These are phyloP conservation scores for Azorinus chamasolen DNA, from an alignment of 2,888 invertebrate genomes.

Conservation along the genomic window DNA sequence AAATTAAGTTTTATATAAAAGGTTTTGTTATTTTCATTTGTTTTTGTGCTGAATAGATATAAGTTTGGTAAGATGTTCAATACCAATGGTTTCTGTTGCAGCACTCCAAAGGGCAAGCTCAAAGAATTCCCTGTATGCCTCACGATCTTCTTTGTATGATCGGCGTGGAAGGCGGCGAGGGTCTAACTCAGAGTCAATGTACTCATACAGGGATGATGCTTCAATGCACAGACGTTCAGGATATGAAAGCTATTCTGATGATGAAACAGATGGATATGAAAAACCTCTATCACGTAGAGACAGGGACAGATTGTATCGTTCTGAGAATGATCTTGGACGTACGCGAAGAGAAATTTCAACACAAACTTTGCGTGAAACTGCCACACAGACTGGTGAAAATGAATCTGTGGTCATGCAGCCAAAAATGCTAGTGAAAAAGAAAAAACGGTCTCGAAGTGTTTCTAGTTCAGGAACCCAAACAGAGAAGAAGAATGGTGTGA, in stretches of 20 bases:
- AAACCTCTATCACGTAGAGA: constrained; percentile 71
- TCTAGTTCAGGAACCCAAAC: constrained; percentile 75
- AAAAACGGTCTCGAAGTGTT: constrained; percentile 66
- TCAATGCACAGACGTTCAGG: constrained; percentile 66
- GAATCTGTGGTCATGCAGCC: constrained; percentile 64
- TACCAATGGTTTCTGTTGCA: too few species aligned
- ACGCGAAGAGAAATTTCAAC: constrained; percentile 65
- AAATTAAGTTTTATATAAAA: too few species aligned
- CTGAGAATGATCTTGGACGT: constrained; percentile 76
- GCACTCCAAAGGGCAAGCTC: constrained; percentile 77
- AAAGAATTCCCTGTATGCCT: constrained; percentile 78
- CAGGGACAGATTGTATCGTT: constrained; percentile 71
- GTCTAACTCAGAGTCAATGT: constrained; percentile 71
- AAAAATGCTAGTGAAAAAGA: constrained; percentile 64
- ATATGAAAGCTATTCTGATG: constrained; percentile 56
- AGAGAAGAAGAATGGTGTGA: constrained; percentile 41
- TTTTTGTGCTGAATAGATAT: too few species aligned
- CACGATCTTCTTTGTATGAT: constrained; percentile 78
- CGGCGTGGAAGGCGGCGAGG: constrained; percentile 68
- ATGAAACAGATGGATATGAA: constrained; percentile 71
- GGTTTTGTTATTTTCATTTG: too few species aligned
- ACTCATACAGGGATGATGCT: constrained; percentile 78
- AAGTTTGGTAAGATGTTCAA: too few species aligned
- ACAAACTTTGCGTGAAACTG: constrained; percentile 78
- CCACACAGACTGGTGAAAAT: constrained; percentile 76